Evolutionary conservation across 2,113 vertebrate species (phyloP).

Genomic region (Ochotona princeps): DNA sequence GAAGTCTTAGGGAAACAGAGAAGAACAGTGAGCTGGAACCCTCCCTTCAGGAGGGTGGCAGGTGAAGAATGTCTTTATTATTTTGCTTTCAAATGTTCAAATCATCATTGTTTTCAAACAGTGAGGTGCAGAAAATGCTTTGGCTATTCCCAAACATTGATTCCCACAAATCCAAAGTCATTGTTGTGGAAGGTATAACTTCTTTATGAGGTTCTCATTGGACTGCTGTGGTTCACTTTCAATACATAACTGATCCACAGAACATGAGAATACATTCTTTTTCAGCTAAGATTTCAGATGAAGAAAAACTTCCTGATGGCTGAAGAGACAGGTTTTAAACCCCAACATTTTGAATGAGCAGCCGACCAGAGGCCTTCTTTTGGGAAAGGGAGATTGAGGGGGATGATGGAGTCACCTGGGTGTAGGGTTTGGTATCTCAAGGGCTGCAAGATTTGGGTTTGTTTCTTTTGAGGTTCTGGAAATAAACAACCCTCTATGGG

Average conservation of each 20-base stretch:
- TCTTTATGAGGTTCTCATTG: not conserved
- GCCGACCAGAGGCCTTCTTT: too few relatives aligned
- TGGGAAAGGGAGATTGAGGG: too few relatives aligned
- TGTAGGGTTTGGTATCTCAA: too few relatives aligned
- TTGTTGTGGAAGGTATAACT: not conserved
- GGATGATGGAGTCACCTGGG: too few relatives aligned
- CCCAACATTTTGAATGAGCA: not conserved
- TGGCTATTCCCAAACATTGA: not conserved
- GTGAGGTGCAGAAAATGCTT: not conserved
- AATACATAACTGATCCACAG: not conserved
- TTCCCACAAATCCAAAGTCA: not conserved
- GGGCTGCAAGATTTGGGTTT: too few relatives aligned
- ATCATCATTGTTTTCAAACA: not conserved
- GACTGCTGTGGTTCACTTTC: not conserved
- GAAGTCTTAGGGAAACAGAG: conserved; percentile 49
- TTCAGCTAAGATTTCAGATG: conserved; percentile 12
- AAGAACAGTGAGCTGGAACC: conserved; percentile 13
- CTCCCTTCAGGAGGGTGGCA: not conserved
- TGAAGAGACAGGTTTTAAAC: not conserved
- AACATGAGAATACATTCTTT: not conserved
- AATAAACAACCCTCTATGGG: too few relatives aligned
- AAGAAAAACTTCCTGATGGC: not conserved
- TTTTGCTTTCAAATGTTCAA: not conserved
- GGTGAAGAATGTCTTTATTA: not conserved
- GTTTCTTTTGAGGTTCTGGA: too few relatives aligned